Evolutionary conservation across 2,888 invertebrate genomes (phyloP), one percentile per base, ranked within the genome.

Genomic region (Campoplex capitator): DNA sequence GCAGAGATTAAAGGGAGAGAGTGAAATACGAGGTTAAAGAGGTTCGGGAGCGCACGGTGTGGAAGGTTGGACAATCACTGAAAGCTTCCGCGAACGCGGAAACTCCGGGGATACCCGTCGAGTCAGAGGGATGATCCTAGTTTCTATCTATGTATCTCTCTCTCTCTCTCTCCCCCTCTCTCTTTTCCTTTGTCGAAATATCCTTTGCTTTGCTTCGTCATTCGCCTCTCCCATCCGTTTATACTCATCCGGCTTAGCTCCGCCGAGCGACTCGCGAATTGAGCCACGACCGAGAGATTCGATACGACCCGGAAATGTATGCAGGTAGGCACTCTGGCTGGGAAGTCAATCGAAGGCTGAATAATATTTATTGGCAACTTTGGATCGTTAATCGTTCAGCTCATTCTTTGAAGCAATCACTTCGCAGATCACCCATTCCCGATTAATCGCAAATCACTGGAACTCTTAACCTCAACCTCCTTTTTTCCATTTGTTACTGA

Each of bases 1-100:
- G 71, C 56, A 54, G 58, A 73, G 62, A 35, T 70, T 48, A 38
- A 38, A 74, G 54, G 45, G 85, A 51, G 58, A 18, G 80, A 74
- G 77, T 73, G 58, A 65, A 83, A 83, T 68, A 86, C 54, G 45
- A 67, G 88, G 90, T 88, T 90, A 91, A 91, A 92, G 92, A 92
- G 93, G 90, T 89, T 91, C 89, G 90, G 92, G 91, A 91, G 91
- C 90, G 87, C 79, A 90, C 89, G 90, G 76, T 84, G 73, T 80
- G 75, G 83, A 83, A 85, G 79, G 71, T 83, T 70, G 82, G 79
- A 83, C 82, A 87, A 87, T 87, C 83, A 83, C 83, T 78, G 67
- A 78, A 74, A 78, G 81, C 83, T 82, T 84, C 71, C 88, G 80
- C 73, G 83, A 42, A 45, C 62, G 80, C 83, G 86, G 62, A 13